phyloP scores from a whole-genome alignment of 1,140 invertebrate genomes.

The Carposina sasakii region DNA sequence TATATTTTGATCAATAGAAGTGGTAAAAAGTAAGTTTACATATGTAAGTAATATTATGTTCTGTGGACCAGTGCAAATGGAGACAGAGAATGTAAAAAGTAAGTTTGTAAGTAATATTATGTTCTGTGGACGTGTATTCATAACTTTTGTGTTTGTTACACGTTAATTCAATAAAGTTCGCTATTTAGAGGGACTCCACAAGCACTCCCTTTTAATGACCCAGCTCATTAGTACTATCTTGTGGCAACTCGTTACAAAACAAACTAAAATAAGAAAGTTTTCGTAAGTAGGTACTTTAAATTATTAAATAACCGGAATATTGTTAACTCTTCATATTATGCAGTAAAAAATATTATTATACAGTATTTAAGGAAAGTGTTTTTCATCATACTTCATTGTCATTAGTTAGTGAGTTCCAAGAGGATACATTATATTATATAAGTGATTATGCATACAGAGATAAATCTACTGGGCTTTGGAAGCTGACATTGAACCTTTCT shows the following conservation, averaged over 20 bases:
- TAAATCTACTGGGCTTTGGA: too few species aligned
- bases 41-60: background rate
- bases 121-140: background rate
- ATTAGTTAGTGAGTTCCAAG: background rate
- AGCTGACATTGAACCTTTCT: too few species aligned
- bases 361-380: background rate
- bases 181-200: slow-evolving; percentile 2
- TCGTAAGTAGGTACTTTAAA: background rate
- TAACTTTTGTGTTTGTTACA: background rate
- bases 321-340: background rate
- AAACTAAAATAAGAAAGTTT: background rate
- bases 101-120: background rate
- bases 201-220: slow-evolving; percentile 43
- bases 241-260: slow-evolving; percentile 25
- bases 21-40: background rate
- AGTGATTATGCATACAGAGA: background rate
- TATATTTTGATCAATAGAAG: background rate
- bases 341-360: background rate
- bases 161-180: background rate
- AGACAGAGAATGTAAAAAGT: background rate
- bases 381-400: background rate
- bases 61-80: background rate
- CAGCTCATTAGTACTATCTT: slow-evolving; percentile 45
- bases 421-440: background rate
- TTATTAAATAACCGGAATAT: background rate